Percentiles rank a stretch among this genome's conserved stretches.
These are phyloP conservation scores for Tolmerus cingulatus DNA, from an alignment of 2,888 invertebrate genomes.

Conservation along the genomic window DNA sequence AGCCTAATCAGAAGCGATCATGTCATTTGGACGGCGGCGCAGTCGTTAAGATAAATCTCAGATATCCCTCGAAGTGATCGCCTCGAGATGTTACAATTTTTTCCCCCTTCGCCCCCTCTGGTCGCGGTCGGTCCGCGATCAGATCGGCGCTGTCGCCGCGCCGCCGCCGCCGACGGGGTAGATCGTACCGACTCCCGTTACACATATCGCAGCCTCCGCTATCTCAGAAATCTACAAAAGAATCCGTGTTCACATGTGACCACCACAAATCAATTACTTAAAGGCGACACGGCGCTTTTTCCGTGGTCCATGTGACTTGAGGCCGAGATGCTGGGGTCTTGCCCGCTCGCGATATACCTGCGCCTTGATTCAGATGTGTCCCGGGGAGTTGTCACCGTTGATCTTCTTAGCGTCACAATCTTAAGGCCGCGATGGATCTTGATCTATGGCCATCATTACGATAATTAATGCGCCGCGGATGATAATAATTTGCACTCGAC, in stretches of 20 bases:
- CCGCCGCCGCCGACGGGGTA: neutral
- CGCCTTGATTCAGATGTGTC: conserved; percentile 29
- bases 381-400: conserved; percentile 14
- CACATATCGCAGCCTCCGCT: neutral
- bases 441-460: conserved; percentile 41
- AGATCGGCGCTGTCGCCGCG: neutral
- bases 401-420: conserved; percentile 38
- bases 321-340: neutral
- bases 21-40: neutral
- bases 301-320: neutral
- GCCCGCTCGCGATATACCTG: neutral
- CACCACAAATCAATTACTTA: conserved; percentile 25
- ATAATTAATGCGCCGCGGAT: conserved; percentile 39
- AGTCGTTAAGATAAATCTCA: conserved; percentile 31
- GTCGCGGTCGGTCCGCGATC: neutral
- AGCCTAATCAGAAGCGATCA: conserved; percentile 14
- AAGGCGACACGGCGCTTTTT: neutral
- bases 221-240: conserved; percentile 19
- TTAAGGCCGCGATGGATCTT: conserved; percentile 35
- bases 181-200: conserved; percentile 15
- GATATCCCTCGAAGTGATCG: conserved; percentile 5
- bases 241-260: conserved; percentile 31
- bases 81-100: neutral
- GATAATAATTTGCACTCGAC: conserved; percentile 41
- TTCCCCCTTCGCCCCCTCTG: neutral